Conservation (phyloP, 2,797 vertebrate species). For the Falco peregrinus region DNA sequence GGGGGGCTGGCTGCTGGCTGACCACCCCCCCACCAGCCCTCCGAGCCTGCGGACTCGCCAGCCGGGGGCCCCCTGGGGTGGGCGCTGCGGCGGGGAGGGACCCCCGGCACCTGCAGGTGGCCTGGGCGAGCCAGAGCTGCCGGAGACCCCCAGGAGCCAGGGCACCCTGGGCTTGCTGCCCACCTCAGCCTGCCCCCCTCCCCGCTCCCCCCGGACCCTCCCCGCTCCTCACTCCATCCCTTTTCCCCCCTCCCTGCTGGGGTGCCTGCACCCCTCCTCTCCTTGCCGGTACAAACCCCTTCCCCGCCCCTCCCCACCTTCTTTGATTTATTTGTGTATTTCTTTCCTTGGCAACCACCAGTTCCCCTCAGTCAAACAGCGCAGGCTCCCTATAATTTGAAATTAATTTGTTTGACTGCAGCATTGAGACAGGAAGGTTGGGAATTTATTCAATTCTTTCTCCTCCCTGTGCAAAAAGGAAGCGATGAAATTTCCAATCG, state of each 20-base stretch:
- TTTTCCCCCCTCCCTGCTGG: background rate
- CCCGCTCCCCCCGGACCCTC: background rate
- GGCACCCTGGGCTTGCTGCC: no score
- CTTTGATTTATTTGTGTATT: conserved; percentile 64
- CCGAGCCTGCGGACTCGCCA: background rate
- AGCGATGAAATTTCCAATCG: conserved; percentile 99
- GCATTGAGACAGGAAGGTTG: conserved; percentile 63
- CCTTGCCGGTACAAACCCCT: background rate
- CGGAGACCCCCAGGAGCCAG: no score
- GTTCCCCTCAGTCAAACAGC: conserved; percentile 55
- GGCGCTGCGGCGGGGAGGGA: no score
- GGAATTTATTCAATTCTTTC: conserved; percentile 73
- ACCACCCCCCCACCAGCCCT: background rate
- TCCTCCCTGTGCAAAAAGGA: conserved; percentile 76
- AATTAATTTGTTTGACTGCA: conserved; percentile 75
- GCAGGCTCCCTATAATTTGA: conserved; percentile 61
- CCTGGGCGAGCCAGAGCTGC: no score
- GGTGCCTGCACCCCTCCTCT: background rate
- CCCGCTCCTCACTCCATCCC: background rate
- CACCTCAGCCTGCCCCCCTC: no score
- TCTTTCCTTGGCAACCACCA: conserved; percentile 65
- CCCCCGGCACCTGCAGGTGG: no score
- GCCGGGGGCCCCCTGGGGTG: no score
- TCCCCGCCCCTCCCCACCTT: conserved; percentile 22
- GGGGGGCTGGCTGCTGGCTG: background rate